Evolutionary conservation across 1,140 invertebrate species (phyloP).

Genomic region (Bombus sibiricus): DNA sequence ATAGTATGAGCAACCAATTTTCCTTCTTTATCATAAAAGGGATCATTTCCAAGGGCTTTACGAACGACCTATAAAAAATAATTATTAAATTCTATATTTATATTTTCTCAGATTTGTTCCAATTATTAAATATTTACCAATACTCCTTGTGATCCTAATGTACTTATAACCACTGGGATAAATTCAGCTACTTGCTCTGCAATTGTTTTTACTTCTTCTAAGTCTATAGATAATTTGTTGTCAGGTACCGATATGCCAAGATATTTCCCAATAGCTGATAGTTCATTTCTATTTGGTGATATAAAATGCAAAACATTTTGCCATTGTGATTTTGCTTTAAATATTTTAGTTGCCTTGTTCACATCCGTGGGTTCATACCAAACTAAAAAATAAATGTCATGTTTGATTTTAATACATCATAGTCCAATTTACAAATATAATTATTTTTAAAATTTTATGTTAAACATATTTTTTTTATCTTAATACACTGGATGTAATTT

Average conservation of each 20-base stretch:
- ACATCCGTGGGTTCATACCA: slow-evolving; percentile 87
- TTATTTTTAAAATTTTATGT: not conserved
- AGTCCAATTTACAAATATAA: not conserved
- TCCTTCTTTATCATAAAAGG: slow-evolving; percentile 69
- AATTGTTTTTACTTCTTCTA: slow-evolving; percentile 61
- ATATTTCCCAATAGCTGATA: slow-evolving; percentile 76
- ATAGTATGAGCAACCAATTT: slow-evolving; percentile 53
- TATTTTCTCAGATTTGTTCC: not conserved
- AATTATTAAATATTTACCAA: slow-evolving; percentile 70
- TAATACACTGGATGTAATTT: not conserved
- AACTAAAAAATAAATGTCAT: slow-evolving; percentile 79
- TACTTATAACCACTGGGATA: slow-evolving; percentile 76
- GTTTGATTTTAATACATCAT: not conserved
- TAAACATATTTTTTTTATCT: slow-evolving; percentile 21
- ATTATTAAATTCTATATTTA: slow-evolving; percentile 7
- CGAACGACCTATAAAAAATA: slow-evolving; percentile 69
- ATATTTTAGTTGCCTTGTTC: slow-evolving; percentile 83
- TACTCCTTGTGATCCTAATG: slow-evolving; percentile 78
- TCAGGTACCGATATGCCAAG: slow-evolving; percentile 67
- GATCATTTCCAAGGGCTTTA: slow-evolving; percentile 61
- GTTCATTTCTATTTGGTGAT: slow-evolving; percentile 85
- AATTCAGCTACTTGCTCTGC: slow-evolving; percentile 71
- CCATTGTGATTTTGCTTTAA: slow-evolving; percentile 78
- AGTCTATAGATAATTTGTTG: slow-evolving; percentile 42
- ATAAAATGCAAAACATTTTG: slow-evolving; percentile 80